These are phyloP conservation scores for Ceratoteleas bidentatus DNA, from an alignment of 1,140 invertebrate genomes.

Conservation along the genomic window DNA sequence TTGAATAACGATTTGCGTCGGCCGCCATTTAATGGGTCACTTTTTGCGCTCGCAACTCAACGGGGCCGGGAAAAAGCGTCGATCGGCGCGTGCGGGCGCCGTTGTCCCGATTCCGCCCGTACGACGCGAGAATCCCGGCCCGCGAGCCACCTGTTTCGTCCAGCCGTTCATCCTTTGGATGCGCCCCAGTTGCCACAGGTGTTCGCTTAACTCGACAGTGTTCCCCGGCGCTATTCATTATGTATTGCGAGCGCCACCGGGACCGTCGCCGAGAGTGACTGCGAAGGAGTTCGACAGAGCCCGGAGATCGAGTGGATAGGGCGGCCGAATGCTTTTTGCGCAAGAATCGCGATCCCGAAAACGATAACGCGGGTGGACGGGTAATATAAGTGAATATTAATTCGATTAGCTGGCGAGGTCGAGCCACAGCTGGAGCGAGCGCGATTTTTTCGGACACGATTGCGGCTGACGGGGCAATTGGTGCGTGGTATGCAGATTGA, in stretches of 20 bases:
- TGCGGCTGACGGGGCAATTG: too few relatives aligned
- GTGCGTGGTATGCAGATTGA: too few relatives aligned
- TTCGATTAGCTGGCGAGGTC: slow-evolving; percentile 59
- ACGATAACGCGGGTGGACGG: slow-evolving; percentile 44
- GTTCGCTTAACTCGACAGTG: slow-evolving; percentile 64
- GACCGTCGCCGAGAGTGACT: slow-evolving; percentile 66
- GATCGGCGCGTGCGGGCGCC: slow-evolving; percentile 27
- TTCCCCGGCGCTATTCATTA: slow-evolving; percentile 65
- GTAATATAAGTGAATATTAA: slow-evolving; percentile 66
- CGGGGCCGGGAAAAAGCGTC: slow-evolving; percentile 15
- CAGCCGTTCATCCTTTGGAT: slow-evolving; percentile 62
- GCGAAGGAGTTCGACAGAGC: slow-evolving; percentile 61
- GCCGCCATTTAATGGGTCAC: slow-evolving; percentile 47
- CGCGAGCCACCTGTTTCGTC: slow-evolving; percentile 64
- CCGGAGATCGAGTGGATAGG: slow-evolving; percentile 58
- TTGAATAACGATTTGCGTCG: slow-evolving; percentile 41
- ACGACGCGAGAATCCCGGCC: slow-evolving; percentile 61
- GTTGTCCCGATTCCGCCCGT: too few relatives aligned
- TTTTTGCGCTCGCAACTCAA: slow-evolving; percentile 30
- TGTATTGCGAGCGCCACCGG: slow-evolving; percentile 66
- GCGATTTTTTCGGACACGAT: slow-evolving; percentile 13
- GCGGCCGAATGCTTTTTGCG: slow-evolving; percentile 27
- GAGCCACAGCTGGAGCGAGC: slow-evolving; percentile 46
- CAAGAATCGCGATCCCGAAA: slow-evolving; percentile 38
- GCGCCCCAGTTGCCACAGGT: slow-evolving; percentile 68